Percentiles rank a stretch among this genome's conserved stretches.
Evolutionary conservation across 2,113 vertebrate genomes (phyloP).

Genomic region (Macrotis lagotis): DNA sequence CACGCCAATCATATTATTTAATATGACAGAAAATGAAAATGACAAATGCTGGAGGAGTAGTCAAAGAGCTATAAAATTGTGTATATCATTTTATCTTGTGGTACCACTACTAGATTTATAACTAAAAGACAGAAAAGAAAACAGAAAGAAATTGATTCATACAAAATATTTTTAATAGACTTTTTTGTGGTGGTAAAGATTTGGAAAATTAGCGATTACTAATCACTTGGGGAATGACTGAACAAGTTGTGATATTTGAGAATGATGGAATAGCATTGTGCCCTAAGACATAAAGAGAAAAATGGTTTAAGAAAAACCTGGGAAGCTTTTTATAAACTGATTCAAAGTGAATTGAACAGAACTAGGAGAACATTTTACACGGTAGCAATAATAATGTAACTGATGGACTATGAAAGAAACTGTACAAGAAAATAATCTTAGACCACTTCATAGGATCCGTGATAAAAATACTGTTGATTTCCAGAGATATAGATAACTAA

Average conservation of each 20-base stretch:
- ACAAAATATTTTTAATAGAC: not conserved
- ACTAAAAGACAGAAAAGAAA: not conserved
- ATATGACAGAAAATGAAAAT: not conserved
- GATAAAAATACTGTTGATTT: too few species aligned
- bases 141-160: not conserved
- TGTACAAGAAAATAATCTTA: too few species aligned
- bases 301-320: not conserved
- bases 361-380: not conserved
- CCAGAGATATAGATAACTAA: too few species aligned
- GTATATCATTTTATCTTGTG: not conserved
- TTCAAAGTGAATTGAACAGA: not conserved
- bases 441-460: too few species aligned
- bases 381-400: not conserved
- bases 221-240: not conserved
- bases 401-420: not conserved
- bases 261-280: not conserved
- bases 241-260: not conserved
- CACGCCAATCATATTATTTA: not conserved
- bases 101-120: too few species aligned
- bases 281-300: not conserved
- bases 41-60: not conserved
- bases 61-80: not conserved
- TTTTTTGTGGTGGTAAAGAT: not conserved
- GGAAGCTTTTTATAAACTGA: not conserved
- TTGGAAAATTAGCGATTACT: not conserved